phyloP scores from a whole-genome alignment of 2,797 vertebrate genomes.

The Antrozous pallidus region DNA sequence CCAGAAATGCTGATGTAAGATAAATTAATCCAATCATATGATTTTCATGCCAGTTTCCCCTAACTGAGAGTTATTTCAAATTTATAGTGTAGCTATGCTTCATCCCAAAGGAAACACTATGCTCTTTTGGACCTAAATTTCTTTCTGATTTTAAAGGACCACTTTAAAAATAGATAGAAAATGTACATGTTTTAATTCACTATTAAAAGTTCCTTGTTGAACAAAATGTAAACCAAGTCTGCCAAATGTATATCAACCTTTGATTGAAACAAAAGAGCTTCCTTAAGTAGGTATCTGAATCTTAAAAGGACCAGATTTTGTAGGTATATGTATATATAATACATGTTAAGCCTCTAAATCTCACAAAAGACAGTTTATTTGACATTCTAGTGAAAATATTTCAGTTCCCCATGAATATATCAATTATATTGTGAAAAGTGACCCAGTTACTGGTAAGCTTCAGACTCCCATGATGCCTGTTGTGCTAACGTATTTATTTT shows the following conservation, averaged over 20 bases:
- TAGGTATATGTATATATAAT: neutral
- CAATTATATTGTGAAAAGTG: neutral
- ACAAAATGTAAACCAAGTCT: neutral
- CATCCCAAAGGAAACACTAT: neutral
- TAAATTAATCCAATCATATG: constrained; percentile 39
- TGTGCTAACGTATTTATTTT: neutral
- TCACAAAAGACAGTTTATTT: neutral
- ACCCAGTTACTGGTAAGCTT: neutral
- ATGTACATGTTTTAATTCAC: neutral
- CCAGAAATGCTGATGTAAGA: constrained; percentile 5
- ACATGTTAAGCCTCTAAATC: neutral
- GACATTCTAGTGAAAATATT: neutral
- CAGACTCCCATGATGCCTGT: neutral
- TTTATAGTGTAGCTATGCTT: neutral
- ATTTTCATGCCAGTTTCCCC: neutral
- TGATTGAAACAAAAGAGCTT: neutral
- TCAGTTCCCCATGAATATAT: neutral
- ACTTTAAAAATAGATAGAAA: neutral
- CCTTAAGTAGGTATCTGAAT: neutral
- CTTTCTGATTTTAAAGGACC: neutral
- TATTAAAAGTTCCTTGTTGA: neutral
- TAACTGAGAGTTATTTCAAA: neutral
- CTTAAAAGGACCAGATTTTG: neutral
- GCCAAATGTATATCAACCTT: neutral
- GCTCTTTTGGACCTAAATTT: neutral